Evolutionary conservation across 2,888 invertebrate genomes (phyloP).

Genomic region (Cryptosula pallasiana): DNA sequence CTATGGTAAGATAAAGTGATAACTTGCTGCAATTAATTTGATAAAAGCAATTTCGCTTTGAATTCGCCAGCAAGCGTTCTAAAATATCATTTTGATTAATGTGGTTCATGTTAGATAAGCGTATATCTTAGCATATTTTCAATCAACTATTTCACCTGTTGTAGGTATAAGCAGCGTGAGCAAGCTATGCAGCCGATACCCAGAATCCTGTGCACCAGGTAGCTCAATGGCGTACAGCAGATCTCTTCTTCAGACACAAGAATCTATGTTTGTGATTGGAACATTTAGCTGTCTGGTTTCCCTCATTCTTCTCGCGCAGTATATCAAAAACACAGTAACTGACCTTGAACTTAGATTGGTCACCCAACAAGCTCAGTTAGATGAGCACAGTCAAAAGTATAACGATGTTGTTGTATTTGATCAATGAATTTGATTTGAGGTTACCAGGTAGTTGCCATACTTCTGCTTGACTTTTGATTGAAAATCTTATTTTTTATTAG

Average conservation of each 20-base stretch:
- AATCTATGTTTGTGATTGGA: not conserved
- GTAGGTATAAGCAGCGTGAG: not conserved
- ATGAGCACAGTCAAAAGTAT: not conserved
- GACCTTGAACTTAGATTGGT: not conserved
- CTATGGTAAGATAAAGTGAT: not conserved
- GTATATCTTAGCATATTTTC: not conserved
- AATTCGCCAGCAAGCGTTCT: too few relatives aligned
- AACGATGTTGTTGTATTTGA: not conserved
- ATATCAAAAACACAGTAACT: not conserved
- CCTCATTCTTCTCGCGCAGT: not conserved
- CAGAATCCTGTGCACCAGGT: not conserved
- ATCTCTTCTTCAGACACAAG: not conserved
- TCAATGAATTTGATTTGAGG: too few relatives aligned
- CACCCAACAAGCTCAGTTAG: not conserved
- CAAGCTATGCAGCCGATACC: not conserved
- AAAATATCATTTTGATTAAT: too few relatives aligned
- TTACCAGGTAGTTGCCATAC: too few relatives aligned
- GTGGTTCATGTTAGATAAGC: too few relatives aligned
- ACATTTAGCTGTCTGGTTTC: not conserved
- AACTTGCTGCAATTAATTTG: too few relatives aligned
- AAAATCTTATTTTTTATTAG: too few relatives aligned
- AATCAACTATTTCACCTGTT: not conserved
- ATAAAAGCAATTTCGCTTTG: too few relatives aligned
- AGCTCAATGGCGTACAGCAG: not conserved
- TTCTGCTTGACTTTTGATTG: too few relatives aligned